phyloP scores from a whole-genome alignment of 1,140 invertebrate genomes.

The Drosophila teissieri region DNA sequence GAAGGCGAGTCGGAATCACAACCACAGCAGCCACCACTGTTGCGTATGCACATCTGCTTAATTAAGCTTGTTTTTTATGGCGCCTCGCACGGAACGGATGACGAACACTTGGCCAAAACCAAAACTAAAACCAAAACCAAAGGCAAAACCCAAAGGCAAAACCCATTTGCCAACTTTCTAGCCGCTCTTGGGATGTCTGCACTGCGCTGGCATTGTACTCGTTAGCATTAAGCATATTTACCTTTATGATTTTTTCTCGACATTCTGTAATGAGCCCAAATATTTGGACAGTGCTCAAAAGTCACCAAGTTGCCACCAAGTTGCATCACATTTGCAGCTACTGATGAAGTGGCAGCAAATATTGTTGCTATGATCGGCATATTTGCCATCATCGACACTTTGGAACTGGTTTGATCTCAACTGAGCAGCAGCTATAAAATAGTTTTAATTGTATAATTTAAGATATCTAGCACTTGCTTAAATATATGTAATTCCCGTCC shows the following conservation, averaged over 20 bases:
- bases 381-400: conserved; percentile 16
- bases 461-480: not conserved
- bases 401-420: not conserved
- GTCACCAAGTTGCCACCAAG: not conserved
- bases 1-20: conserved; percentile 3
- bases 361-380: conserved; percentile 27
- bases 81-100: not conserved
- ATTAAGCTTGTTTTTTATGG: conserved; percentile 20
- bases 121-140: no score
- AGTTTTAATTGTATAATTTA: not conserved
- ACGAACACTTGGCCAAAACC: conserved; percentile 22
- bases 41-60: conserved; percentile 39
- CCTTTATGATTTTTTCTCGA: not conserved
- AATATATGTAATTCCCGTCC: not conserved
- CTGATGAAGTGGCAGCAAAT: conserved; percentile 34
- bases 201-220: conserved; percentile 19
- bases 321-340: conserved; percentile 8
- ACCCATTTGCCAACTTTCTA: conserved; percentile 35
- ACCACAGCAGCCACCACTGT: not conserved
- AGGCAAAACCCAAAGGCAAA: not conserved
- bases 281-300: conserved; percentile 12
- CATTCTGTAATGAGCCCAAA: conserved; percentile 27
- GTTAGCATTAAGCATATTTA: conserved; percentile 17
- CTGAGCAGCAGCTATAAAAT: no score
- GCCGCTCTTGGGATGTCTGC: not conserved